Base-by-base conservation (phyloP, 1,140 invertebrate species). In the Branchinecta lindahli region DNA sequence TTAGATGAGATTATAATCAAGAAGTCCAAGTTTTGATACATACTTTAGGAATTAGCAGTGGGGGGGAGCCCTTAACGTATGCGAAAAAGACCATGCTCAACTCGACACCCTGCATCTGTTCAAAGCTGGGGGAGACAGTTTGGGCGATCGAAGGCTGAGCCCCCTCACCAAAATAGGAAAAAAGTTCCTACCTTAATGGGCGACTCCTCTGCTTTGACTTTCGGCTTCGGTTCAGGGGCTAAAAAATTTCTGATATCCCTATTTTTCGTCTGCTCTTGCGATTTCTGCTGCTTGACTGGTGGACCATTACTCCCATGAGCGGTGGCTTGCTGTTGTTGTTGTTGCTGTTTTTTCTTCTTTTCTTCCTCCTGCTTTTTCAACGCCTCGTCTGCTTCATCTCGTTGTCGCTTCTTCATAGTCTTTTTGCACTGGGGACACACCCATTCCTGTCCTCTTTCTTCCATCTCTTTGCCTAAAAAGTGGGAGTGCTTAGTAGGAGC, bases 361-460 rank as follows among this genome's bases (percentile, higher is more conserved):
- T 61, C 52, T 20, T 61, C 18, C 21, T 20, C 44, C 44, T 20
- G 18, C 33, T 20, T 67, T 67, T 20, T 67, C 18, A 44, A 10
- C 18, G 44, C 61, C 15, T 33, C 5, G 8, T 68, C 44, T 12
- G 18, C 47, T 70, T 47, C 77, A 75, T 66, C 68, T 65, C 73
- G 74, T 79, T 71, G 75, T 74, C 72, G 74, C 80, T 76, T 70
- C 80, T 77, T 76, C 84, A 82, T 77, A 86, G 86, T 74, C 86
- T 88, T 44, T 81, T 74, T 74, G 73, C 93, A 96, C 74, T 88
- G 88, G 0, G 92, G 88, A 80, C 94, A 97, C 70, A 87, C 85
- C 91, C 94, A 97, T 75, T 95, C 91, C 71, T 88, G 85, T 6
- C 91, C 88, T 72, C 89, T 84, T 66, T 88, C 83, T 78, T 96